Percentiles rank a stretch among this genome's conserved stretches.
Evolutionary conservation across 2,113 vertebrate genomes (phyloP).

Genomic region (Guaruba guarouba): DNA sequence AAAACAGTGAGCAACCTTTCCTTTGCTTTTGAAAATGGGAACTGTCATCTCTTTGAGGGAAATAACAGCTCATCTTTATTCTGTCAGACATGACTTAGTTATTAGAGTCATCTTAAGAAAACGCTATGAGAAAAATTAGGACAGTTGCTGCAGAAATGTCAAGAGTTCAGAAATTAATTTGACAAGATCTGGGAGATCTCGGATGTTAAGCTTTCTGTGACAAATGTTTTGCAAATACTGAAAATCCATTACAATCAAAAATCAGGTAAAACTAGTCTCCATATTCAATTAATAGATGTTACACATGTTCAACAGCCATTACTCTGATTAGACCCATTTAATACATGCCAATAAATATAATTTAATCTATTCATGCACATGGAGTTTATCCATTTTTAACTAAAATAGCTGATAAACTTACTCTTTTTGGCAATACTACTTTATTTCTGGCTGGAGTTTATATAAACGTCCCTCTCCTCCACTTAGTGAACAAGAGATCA

Average conservation of each 20-base stretch:
- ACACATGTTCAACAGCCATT: not conserved
- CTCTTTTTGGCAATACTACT: not conserved
- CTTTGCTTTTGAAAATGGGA: constrained; percentile 1
- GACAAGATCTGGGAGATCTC: constrained; percentile 44
- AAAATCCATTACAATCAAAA: not conserved
- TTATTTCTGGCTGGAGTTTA: not conserved
- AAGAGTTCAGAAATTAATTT: constrained; percentile 43
- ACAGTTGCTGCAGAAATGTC: constrained; percentile 34
- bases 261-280: not conserved
- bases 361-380: not conserved
- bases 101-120: constrained; percentile 22
- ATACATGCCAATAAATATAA: not conserved
- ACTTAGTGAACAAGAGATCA: not conserved
- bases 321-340: not conserved
- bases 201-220: constrained; percentile 29
- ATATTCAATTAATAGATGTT: not conserved
- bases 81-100: constrained; percentile 47
- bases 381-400: not conserved
- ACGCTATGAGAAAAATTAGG: constrained; percentile 32
- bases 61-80: constrained; percentile 52
- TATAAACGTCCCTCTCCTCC: not conserved
- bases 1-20: not conserved
- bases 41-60: constrained; percentile 3
- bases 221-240: constrained; percentile 30
- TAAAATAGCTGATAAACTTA: not conserved